Conservation (phyloP, 2,797 vertebrate genomes). For the Sebastes kiyomatsui region DNA sequence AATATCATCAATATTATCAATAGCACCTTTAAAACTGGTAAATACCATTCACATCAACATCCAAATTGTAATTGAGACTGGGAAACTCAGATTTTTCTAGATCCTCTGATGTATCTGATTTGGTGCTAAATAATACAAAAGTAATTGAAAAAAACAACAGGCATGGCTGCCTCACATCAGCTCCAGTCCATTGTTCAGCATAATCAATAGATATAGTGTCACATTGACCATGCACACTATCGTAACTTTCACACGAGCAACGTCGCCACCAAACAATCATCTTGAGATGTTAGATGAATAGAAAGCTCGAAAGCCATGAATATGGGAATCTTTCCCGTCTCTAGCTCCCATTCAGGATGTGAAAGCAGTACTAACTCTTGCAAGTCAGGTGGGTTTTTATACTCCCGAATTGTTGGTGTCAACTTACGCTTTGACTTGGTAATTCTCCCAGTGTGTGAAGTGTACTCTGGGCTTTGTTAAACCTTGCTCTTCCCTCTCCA, state of each 20-base stretch:
- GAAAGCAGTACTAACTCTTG: not conserved
- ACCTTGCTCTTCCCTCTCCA: conserved; percentile 53
- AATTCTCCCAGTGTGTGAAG: not conserved
- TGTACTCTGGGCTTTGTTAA: not conserved
- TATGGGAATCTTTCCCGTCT: not conserved
- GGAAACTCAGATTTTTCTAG: not conserved
- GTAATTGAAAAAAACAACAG: not conserved
- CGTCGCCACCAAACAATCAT: not conserved
- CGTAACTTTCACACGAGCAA: not conserved
- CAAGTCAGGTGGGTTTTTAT: not conserved
- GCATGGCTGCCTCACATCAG: too few relatives aligned
- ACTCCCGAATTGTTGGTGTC: not conserved
- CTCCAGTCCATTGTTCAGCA: not conserved
- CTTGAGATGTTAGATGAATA: not conserved
- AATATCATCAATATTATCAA: not conserved
- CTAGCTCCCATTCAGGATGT: not conserved
- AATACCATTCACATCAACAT: not conserved
- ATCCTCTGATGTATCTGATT: not conserved
- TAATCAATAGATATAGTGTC: not conserved
- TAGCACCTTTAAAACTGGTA: not conserved
- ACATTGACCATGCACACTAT: not conserved
- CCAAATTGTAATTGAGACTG: not conserved
- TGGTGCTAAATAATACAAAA: not conserved
- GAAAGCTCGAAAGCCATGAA: not conserved
- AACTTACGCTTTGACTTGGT: not conserved